Base-by-base conservation (phyloP, 2,888 invertebrate genomes). In the Spatulosminthurus flaviceps region DNA sequence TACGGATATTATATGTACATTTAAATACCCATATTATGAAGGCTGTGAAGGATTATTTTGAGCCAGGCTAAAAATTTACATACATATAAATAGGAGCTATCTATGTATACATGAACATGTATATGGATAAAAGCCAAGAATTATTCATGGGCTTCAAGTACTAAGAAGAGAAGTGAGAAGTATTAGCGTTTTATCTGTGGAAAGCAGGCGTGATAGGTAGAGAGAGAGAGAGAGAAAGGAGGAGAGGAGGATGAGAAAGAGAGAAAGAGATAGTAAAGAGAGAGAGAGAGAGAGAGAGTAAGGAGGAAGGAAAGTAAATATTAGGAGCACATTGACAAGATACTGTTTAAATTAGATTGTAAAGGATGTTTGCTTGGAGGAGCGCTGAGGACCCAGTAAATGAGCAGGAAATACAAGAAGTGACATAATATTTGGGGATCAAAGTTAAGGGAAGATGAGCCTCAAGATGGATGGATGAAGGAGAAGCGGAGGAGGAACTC, bases 341-440 rank as follows among this genome's bases (percentile, higher is more conserved):
- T 19, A 21, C 70, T 41, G 70, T 71, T 71, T 71, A 42, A 71
- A 71, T 71, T 71, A 41, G 34, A 41, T 69, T 69, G 34, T 71
- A 41, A 2, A 41, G 70, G 70, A 71, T 41, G 70, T 71, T 71
- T 71, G 41, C 41, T 41, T 71, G 70, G 21, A n/a, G 28, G 51
- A 60, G 24, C 9, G 41, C 19, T 51, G 60, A 51, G 28, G 73
- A 29, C 19, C 24, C 22, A 60, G 60, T 74, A 61, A 74, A 74
- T 74, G 74, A 74, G 51, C 29, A 74, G 74, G 61, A 74, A 74
- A 74, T 74, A 61, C 74, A 74, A 67, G 66, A 76, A 60, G 75
- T 76, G 75, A 76, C 66, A 76, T 76, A 76, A 76, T 76, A 76
- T 76, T 76, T 13, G 42, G 75, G 75, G 67, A 66, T 67, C 66